Evolutionary conservation across 2,113 vertebrate species (phyloP).

Genomic region (Xenopus borealis): DNA sequence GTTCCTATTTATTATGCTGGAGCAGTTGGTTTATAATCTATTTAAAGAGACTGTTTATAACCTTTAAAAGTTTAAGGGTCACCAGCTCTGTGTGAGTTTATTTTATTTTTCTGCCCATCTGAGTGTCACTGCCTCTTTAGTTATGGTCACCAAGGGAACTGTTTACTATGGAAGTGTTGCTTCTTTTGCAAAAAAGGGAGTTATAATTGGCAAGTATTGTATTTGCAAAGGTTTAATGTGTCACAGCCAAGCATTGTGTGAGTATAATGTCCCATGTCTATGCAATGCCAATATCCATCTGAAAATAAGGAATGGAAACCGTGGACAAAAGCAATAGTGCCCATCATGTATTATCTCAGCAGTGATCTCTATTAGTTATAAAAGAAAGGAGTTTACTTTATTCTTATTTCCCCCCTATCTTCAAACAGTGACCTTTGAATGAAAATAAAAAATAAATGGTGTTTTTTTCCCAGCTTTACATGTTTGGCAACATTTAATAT

Average conservation of each 20-base stretch:
- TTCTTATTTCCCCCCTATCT: neutral
- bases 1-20: neutral
- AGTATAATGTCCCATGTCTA: neutral
- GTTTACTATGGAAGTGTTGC: constrained; percentile 1
- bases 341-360: constrained; percentile 8
- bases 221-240: constrained; percentile 11
- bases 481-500: constrained; percentile 5
- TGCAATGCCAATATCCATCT: neutral
- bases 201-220: constrained; percentile 25
- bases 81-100: neutral
- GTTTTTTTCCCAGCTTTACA: neutral
- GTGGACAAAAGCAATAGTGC: neutral
- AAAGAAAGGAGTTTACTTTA: constrained; percentile 14
- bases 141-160: constrained; percentile 31
- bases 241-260: constrained; percentile 8
- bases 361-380: constrained; percentile 7
- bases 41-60: neutral
- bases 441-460: constrained; percentile 12
- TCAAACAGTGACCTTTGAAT: constrained; percentile 16
- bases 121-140: neutral
- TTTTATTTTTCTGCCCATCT: neutral
- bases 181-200: constrained; percentile 5
- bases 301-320: neutral
- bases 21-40: neutral
- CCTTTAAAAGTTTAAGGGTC: constrained; percentile 22